A percentile compares a stretch with the other conserved stretches of the same genome.
Conservation (phyloP, 2,113 vertebrate species). For the Panurus biarmicus region DNA sequence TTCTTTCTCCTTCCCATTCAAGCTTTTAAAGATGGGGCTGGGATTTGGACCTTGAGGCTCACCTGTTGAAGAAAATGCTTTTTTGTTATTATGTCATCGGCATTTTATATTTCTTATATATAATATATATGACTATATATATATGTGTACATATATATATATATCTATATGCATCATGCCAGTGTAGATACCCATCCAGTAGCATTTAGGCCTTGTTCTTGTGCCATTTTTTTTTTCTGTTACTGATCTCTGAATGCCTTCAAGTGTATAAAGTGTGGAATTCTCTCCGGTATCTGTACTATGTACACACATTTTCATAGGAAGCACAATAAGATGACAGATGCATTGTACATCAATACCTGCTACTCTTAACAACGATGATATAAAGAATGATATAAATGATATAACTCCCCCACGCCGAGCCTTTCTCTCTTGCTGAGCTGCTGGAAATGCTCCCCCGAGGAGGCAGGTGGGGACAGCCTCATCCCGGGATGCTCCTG, state of each 20-base stretch:
- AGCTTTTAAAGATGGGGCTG: slow-evolving; percentile 65
- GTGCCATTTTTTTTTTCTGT: slow-evolving; percentile 56
- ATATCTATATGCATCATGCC: slow-evolving; percentile 51
- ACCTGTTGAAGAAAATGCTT: background rate
- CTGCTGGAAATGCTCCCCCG: background rate
- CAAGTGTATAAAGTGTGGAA: slow-evolving; percentile 78
- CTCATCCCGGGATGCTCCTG: background rate
- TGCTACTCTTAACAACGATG: slow-evolving; percentile 73
- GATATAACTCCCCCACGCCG: slow-evolving; percentile 57
- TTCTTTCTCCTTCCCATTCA: slow-evolving; percentile 3
- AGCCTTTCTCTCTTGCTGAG: slow-evolving; percentile 33
- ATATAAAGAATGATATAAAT: slow-evolving; percentile 81
- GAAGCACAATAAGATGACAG: slow-evolving; percentile 83
- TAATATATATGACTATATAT: slow-evolving; percentile 80
- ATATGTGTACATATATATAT: slow-evolving; percentile 60
- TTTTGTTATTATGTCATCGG: slow-evolving; percentile 59
- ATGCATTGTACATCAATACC: slow-evolving; percentile 79
- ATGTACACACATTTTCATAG: slow-evolving; percentile 82
- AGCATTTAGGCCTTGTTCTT: slow-evolving; percentile 65
- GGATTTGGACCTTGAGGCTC: slow-evolving; percentile 26
- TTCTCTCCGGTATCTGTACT: slow-evolving; percentile 80
- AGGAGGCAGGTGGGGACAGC: background rate
- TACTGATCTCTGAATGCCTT: slow-evolving; percentile 78
- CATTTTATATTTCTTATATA: slow-evolving; percentile 79
- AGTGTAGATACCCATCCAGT: slow-evolving; percentile 70